Conservation (phyloP, 2,888 invertebrate genomes). For the Diaprepes abbreviatus region DNA sequence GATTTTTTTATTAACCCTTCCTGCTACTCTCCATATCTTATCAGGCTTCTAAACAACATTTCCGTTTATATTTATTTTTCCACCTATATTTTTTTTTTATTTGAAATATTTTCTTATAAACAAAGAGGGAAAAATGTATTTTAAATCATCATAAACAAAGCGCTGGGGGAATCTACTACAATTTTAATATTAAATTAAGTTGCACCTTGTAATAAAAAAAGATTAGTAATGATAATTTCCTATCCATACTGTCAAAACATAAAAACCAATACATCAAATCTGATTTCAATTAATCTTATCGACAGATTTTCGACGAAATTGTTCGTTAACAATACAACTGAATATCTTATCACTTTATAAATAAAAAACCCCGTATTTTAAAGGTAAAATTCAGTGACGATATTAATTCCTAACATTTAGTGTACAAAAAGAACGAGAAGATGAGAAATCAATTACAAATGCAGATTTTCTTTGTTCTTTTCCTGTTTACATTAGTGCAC, state of each 20-base stretch:
- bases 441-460: not conserved
- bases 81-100: too few relatives aligned
- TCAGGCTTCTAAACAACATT: too few relatives aligned
- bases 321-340: not conserved
- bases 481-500: not conserved
- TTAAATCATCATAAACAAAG: too few relatives aligned
- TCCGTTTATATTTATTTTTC: too few relatives aligned
- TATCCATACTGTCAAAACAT: constrained; percentile 5
- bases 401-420: not conserved
- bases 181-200: too few relatives aligned
- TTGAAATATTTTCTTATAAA: too few relatives aligned
- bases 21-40: too few relatives aligned
- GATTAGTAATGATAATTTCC: not conserved
- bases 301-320: not conserved
- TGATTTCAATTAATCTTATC: constrained; percentile 3
- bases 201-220: too few relatives aligned
- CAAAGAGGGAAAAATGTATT: too few relatives aligned
- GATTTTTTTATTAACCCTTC: too few relatives aligned
- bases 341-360: constrained; percentile 3
- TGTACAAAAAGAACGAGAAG: not conserved
- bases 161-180: too few relatives aligned
- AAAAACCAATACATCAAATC: constrained; percentile 1
- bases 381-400: not conserved
- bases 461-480: not conserved
- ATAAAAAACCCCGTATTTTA: not conserved